Conservation (phyloP, 2,797 vertebrate species). For the Botia almorhae region DNA sequence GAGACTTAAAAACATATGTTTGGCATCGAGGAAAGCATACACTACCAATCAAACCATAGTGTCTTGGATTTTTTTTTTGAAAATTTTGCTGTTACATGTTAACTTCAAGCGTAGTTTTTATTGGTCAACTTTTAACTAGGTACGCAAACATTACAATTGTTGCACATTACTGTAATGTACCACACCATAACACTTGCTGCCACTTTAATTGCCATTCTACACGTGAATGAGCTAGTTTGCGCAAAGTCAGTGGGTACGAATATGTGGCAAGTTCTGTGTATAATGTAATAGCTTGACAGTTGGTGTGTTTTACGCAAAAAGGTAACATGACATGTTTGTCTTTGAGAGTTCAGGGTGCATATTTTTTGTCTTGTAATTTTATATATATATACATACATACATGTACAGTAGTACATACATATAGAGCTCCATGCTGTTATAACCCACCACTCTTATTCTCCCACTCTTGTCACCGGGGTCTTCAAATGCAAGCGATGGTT, state of each 20-base stretch:
- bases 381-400: constrained; percentile 15
- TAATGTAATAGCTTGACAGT: background rate
- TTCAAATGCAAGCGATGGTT: constrained; percentile 94
- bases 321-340: background rate
- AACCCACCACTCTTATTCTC: constrained; percentile 72
- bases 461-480: constrained; percentile 83
- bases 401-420: background rate
- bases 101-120: background rate
- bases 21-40: background rate
- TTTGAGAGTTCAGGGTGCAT: constrained; percentile 12
- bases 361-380: too few species aligned
- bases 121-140: background rate
- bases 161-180: background rate
- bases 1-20: background rate
- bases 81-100: background rate
- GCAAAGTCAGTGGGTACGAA: background rate
- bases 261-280: background rate
- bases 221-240: background rate
- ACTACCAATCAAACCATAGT: background rate
- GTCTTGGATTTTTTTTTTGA: background rate
- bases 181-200: background rate
- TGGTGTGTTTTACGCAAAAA: background rate
- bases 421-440: constrained; percentile 33
- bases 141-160: background rate
- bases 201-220: background rate